Conservation (phyloP, 2,113 vertebrate genomes). For the Gyps fulvus region DNA sequence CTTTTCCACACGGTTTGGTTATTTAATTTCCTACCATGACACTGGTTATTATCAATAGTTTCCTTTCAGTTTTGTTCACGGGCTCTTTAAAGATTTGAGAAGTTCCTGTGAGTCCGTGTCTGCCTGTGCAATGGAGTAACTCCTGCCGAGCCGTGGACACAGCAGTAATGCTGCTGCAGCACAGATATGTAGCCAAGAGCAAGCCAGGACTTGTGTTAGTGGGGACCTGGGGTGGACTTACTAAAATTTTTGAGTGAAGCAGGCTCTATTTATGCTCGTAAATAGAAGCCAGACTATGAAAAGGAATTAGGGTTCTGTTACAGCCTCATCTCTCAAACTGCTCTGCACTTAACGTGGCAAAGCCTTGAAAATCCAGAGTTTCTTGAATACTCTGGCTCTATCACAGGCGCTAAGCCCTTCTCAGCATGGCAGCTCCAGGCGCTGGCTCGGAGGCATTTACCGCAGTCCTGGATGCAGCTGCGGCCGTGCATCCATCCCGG, state of each 20-base stretch:
- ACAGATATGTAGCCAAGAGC: accelerated
- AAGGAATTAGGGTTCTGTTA: neutral
- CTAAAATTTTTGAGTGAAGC: neutral
- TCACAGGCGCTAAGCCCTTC: neutral
- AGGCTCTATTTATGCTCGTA: neutral
- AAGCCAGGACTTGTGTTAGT: neutral
- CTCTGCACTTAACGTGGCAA: neutral
- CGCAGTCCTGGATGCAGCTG: neutral
- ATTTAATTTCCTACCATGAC: neutral
- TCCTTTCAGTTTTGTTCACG: neutral
- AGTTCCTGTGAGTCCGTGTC: accelerated
- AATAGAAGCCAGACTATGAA: neutral
- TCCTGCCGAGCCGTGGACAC: neutral
- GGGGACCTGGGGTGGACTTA: neutral
- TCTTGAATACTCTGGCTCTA: neutral
- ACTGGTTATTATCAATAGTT: neutral
- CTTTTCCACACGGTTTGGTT: neutral
- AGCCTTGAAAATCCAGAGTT: neutral
- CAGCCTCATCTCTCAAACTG: neutral
- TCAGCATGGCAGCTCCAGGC: neutral
- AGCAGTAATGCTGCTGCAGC: accelerated
- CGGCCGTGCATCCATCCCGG: accelerated
- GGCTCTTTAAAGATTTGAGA: neutral
- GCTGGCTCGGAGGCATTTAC: accelerated
- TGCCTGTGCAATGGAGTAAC: neutral